Evolutionary conservation across 37 sponge, comb jelly and placozoan species (phyloP).

Genomic region (Corticium candelabrum): DNA sequence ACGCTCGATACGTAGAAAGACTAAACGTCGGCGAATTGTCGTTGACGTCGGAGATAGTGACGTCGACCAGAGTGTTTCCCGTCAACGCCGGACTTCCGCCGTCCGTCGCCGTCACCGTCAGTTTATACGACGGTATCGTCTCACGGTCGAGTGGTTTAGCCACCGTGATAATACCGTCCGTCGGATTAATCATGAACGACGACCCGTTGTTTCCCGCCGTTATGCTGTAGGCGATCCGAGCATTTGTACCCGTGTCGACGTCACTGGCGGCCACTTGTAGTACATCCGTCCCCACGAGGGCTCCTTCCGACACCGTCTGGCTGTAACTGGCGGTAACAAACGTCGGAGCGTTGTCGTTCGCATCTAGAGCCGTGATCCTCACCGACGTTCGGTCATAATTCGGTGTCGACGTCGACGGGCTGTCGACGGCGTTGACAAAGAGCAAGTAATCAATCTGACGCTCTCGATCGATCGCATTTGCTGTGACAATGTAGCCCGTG

Average conservation of each 20-base stretch:
- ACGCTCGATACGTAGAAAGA: not conserved
- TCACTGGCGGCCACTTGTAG: not conserved
- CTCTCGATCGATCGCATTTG: not conserved
- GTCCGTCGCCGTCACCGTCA: not conserved
- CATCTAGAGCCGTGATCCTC: not conserved
- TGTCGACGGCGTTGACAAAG: not conserved
- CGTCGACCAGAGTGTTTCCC: not conserved
- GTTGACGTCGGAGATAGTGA: not conserved
- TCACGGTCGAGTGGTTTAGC: not conserved
- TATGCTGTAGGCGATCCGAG: not conserved
- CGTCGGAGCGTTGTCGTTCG: constrained; percentile 10
- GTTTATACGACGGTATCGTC: not conserved
- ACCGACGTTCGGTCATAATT: not conserved
- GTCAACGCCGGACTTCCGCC: not conserved
- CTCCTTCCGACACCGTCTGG: not conserved
- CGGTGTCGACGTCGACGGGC: not conserved
- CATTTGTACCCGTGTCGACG: not conserved
- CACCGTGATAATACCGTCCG: not conserved
- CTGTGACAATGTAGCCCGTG: not conserved
- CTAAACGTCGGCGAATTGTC: not conserved
- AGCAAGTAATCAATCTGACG: not conserved
- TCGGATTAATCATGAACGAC: not conserved
- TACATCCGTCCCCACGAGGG: not conserved
- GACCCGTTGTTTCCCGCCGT: not conserved
- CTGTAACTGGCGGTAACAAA: not conserved